phyloP scores from a whole-genome alignment of 2,888 invertebrate species.

The Silvanus unidentatus region DNA sequence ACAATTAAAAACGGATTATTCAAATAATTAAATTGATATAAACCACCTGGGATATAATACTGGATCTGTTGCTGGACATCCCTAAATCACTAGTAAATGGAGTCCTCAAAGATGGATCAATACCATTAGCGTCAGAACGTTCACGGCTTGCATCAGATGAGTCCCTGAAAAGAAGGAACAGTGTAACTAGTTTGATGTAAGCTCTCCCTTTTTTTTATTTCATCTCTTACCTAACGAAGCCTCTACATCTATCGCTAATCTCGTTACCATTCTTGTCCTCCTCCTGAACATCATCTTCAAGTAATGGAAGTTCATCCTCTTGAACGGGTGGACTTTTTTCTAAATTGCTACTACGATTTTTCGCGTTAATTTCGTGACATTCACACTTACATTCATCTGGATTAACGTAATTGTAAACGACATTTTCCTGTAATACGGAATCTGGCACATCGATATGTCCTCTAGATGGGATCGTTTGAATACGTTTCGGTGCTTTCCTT shows the following conservation, averaged over 20 bases:
- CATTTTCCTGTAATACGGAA: conserved; percentile 42
- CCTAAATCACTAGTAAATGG: conserved; percentile 60
- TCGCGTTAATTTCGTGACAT: conserved; percentile 60
- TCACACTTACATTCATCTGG: conserved; percentile 85
- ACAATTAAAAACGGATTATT: conserved; percentile 8
- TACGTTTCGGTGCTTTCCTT: conserved; percentile 73
- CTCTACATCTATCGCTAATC: conserved; percentile 39
- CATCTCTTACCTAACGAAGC: conserved; percentile 40
- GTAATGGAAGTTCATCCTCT: conserved; percentile 51
- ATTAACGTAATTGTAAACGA: conserved; percentile 73
- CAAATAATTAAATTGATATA: not conserved
- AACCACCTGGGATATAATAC: conserved; percentile 51
- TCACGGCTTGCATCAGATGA: conserved; percentile 52
- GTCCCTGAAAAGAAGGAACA: conserved; percentile 44
- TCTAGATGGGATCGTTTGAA: conserved; percentile 70
- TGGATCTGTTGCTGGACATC: conserved; percentile 55
- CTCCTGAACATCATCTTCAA: conserved; percentile 44
- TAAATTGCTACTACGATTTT: conserved; percentile 33
- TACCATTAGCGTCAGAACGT: conserved; percentile 42
- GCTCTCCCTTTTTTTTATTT: too few relatives aligned
- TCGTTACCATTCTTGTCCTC: conserved; percentile 34
- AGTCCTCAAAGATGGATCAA: conserved; percentile 44
- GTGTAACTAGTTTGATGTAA: too few relatives aligned
- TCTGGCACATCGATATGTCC: conserved; percentile 46
- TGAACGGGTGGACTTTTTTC: conserved; percentile 24